Evolutionary conservation across 2,888 invertebrate genomes (phyloP).

Genomic region (Alloplasta piceator): DNA sequence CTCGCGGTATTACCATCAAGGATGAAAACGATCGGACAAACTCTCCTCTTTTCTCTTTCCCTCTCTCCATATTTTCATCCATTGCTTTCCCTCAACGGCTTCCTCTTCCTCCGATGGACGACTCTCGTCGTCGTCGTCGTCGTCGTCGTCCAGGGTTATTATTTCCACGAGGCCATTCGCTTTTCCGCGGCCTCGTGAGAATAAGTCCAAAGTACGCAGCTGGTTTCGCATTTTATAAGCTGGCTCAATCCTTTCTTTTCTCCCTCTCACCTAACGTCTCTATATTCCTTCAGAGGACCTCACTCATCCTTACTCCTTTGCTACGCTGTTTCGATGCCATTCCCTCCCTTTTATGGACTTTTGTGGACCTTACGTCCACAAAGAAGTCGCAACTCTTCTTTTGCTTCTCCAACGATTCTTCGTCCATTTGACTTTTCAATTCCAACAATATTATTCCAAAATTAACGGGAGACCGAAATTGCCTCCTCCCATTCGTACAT

Average conservation of each 20-base stretch:
- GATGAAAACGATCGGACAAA: slow-evolving; percentile 41
- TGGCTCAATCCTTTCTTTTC: slow-evolving; percentile 58
- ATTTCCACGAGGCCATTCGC: slow-evolving; percentile 63
- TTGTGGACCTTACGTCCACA: neutral
- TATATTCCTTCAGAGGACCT: slow-evolving; percentile 31
- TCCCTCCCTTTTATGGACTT: too few relatives aligned
- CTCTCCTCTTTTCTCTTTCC: slow-evolving; percentile 20
- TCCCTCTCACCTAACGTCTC: slow-evolving; percentile 18
- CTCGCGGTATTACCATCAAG: slow-evolving; percentile 44
- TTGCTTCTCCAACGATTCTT: slow-evolving; percentile 8
- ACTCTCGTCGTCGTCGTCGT: slow-evolving; percentile 41
- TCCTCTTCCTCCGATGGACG: slow-evolving; percentile 11
- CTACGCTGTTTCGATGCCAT: slow-evolving; percentile 33
- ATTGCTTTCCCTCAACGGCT: slow-evolving; percentile 8
- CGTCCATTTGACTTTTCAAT: too few relatives aligned
- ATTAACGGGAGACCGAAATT: too few relatives aligned
- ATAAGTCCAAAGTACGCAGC: slow-evolving; percentile 65
- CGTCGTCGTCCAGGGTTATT: slow-evolving; percentile 56
- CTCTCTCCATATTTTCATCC: slow-evolving; percentile 1
- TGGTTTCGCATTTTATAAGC: slow-evolving; percentile 67
- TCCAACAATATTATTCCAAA: too few relatives aligned
- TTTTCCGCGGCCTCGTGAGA: slow-evolving; percentile 65
- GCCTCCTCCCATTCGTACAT: too few relatives aligned
- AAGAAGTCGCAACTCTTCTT: neutral
- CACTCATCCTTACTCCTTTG: slow-evolving; percentile 44